Evolutionary conservation across 2,113 vertebrate genomes (phyloP).

Genomic region (Taxidea taxus): DNA sequence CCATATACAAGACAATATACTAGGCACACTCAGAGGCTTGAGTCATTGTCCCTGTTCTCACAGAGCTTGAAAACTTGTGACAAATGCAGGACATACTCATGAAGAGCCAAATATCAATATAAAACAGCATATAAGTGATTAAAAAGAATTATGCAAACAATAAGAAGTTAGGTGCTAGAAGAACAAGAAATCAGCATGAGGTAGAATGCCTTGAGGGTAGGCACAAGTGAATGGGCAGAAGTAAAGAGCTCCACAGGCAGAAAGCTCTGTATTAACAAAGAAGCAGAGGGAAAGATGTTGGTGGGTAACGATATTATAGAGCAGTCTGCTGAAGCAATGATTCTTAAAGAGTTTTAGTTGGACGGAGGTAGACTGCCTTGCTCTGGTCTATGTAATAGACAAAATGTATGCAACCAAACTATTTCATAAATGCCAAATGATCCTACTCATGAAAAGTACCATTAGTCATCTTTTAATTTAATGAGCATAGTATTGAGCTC

Average conservation of each 20-base stretch:
- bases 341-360: background rate
- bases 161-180: background rate
- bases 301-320: background rate
- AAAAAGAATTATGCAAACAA: background rate
- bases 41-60: background rate
- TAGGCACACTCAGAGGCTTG: background rate
- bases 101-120: background rate
- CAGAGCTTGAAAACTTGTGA: background rate
- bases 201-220: background rate
- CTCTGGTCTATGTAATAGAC: background rate
- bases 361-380: background rate
- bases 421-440: background rate
- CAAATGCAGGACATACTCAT: background rate
- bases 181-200: background rate
- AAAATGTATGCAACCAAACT: background rate
- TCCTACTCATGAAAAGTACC: background rate
- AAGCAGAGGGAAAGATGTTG: background rate
- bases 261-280: background rate
- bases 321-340: background rate
- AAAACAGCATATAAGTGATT: background rate
- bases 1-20: background rate
- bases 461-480: background rate
- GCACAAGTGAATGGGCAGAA: background rate
- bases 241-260: background rate
- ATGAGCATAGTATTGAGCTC: background rate